Evolutionary conservation across 2,113 vertebrate species (phyloP).

Genomic region (Python bivittatus): DNA sequence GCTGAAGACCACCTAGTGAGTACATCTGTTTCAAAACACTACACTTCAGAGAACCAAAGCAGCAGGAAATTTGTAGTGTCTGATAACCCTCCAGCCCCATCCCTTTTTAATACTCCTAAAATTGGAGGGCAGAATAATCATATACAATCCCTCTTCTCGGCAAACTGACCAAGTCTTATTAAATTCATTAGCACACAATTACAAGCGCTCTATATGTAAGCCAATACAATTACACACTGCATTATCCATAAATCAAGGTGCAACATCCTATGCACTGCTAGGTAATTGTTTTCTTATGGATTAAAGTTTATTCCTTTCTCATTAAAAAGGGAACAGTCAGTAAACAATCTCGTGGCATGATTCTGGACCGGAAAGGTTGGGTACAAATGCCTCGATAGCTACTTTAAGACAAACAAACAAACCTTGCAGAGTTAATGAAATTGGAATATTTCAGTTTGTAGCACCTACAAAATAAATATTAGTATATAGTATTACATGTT

Average conservation of each 20-base stretch:
- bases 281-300: not conserved
- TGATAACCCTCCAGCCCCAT: not conserved
- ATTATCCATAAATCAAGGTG: not conserved
- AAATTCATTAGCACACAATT: slow-evolving; percentile 10
- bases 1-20: not conserved
- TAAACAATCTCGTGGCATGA: not conserved
- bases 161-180: not conserved
- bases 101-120: not conserved
- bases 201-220: not conserved
- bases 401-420: not conserved
- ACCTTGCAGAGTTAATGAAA: not conserved
- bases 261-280: not conserved
- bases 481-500: not conserved
- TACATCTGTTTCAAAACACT: not conserved
- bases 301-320: slow-evolving; percentile 16
- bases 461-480: not conserved
- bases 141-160: not conserved
- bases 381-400: not conserved
- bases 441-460: not conserved
- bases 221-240: not conserved
- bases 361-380: not conserved
- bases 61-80: not conserved
- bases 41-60: not conserved
- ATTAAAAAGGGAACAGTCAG: not conserved
- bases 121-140: not conserved